phyloP scores from a whole-genome alignment of 2,888 invertebrate genomes.

The Cordilura impudica region DNA sequence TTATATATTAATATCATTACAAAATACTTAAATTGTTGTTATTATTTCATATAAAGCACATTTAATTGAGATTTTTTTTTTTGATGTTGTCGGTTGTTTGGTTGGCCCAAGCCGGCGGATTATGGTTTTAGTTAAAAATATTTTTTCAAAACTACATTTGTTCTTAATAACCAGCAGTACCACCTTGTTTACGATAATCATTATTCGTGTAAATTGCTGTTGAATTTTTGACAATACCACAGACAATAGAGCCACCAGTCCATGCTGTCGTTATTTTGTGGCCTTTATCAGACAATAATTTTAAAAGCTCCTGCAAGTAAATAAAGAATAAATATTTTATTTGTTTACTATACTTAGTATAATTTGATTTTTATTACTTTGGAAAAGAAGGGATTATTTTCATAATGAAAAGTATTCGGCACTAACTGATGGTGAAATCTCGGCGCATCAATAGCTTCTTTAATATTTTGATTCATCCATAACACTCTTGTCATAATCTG shows the following conservation, averaged over 20 bases:
- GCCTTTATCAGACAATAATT: conserved; percentile 83
- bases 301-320: conserved; percentile 80
- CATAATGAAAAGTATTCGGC: conserved; percentile 85
- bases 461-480: conserved; percentile 83
- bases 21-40: conserved; percentile 44
- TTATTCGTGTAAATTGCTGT: conserved; percentile 87
- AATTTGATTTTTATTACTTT: conserved; percentile 66
- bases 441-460: conserved; percentile 84
- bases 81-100: conserved; percentile 34
- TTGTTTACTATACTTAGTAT: no score
- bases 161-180: conserved; percentile 83
- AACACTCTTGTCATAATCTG: conserved; percentile 82
- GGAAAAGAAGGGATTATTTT: conserved; percentile 79
- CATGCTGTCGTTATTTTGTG: conserved; percentile 80
- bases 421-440: conserved; percentile 92
- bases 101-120: not conserved
- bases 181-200: conserved; percentile 89
- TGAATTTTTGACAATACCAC: conserved; percentile 83
- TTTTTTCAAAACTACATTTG: not conserved
- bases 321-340: not conserved
- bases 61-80: conserved; percentile 59
- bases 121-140: conserved; percentile 9
- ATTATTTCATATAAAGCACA: conserved; percentile 59
- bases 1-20: conserved; percentile 45
- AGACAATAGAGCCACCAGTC: conserved; percentile 84